Evolutionary conservation across 2,888 invertebrate species (phyloP).

Genomic region (Heterodera filipjevi): DNA sequence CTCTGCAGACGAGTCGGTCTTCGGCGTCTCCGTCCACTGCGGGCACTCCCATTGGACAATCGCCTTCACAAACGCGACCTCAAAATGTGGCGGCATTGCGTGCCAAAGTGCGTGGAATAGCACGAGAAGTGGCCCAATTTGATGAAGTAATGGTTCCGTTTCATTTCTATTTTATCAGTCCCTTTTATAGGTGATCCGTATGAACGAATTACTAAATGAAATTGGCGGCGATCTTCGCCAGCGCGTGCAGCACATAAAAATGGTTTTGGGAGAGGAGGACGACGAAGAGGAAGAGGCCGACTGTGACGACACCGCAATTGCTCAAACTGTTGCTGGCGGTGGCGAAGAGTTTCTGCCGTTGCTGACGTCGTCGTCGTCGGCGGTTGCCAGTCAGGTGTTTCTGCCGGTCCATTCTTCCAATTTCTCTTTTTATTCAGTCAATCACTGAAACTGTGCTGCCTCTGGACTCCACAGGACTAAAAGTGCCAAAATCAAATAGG

Average conservation of each 20-base stretch:
- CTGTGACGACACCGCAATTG: neutral
- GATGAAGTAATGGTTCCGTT: slow-evolving; percentile 35
- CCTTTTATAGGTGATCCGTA: slow-evolving; percentile 17
- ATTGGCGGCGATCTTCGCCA: slow-evolving; percentile 45
- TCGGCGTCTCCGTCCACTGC: neutral
- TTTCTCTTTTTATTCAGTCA: neutral
- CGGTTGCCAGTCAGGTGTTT: neutral
- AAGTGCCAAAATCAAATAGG: neutral
- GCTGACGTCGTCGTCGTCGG: neutral
- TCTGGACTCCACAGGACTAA: neutral
- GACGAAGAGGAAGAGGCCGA: slow-evolving; percentile 16
- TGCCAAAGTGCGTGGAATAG: slow-evolving; percentile 48
- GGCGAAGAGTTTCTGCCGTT: neutral
- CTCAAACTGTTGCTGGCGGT: neutral
- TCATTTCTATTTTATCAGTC: slow-evolving; percentile 11
- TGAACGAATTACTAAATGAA: slow-evolving; percentile 42
- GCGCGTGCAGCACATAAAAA: slow-evolving; percentile 47
- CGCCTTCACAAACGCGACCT: slow-evolving; percentile 17
- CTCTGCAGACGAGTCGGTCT: neutral
- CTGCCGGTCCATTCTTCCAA: neutral
- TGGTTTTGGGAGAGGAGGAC: slow-evolving; percentile 42
- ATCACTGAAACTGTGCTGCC: neutral
- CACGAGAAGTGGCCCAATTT: slow-evolving; percentile 46
- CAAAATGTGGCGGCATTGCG: slow-evolving; percentile 42
- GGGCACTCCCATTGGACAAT: neutral